Conservation (phyloP, 2,113 vertebrate species). For the Nestor notabilis region DNA sequence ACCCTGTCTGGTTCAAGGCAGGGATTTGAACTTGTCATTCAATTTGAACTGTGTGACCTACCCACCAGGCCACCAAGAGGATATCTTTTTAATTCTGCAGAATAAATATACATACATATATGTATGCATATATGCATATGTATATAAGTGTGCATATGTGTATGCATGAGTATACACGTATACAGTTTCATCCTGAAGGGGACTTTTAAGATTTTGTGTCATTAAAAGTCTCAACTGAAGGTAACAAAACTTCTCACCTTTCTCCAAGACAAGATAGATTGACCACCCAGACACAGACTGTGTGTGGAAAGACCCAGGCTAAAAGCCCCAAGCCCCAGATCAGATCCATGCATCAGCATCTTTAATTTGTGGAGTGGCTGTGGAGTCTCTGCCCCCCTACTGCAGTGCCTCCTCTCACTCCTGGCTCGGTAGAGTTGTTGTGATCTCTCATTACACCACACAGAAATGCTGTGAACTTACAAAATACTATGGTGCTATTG, state of each 20-base stretch:
- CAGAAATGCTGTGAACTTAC: neutral
- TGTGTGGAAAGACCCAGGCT: rapidly evolving
- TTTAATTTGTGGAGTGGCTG: neutral
- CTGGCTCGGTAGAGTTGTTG: rapidly evolving
- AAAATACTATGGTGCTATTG: neutral
- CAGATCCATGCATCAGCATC: neutral
- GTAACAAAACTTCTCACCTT: neutral
- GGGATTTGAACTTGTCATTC: neutral
- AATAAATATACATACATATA: rapidly evolving
- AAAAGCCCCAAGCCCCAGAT: neutral
- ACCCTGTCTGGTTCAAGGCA: neutral
- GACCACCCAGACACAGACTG: rapidly evolving
- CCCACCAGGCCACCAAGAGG: neutral
- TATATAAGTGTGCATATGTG: no score
- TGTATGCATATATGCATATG: rapidly evolving
- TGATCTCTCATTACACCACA: neutral
- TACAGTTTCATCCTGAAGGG: neutral
- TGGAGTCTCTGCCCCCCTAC: neutral
- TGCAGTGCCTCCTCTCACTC: rapidly evolving
- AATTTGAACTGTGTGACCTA: neutral
- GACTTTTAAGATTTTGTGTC: neutral
- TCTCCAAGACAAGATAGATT: neutral
- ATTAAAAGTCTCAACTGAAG: neutral
- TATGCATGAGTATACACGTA: neutral
- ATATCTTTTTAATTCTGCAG: neutral